These are phyloP conservation scores for Rhinolophus ferrumequinum DNA, from an alignment of 2,113 vertebrate species.

Conservation along the genomic window DNA sequence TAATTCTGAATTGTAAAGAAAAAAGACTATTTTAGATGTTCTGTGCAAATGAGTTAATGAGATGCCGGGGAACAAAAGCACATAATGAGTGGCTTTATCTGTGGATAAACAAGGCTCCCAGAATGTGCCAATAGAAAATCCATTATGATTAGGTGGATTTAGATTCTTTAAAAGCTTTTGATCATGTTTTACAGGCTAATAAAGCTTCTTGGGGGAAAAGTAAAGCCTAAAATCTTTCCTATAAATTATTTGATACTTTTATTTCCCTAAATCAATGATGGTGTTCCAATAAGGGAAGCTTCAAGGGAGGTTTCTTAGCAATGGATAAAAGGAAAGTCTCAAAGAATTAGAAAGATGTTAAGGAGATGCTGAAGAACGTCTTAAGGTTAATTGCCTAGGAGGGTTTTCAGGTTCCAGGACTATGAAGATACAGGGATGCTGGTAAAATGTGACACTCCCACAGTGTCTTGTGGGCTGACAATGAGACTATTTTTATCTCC, in stretches of 20 bases:
- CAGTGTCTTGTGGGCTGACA: not conserved
- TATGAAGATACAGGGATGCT: not conserved
- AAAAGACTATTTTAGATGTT: conserved; percentile 39
- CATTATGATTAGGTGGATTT: conserved; percentile 49
- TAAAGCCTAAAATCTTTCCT: conserved; percentile 48
- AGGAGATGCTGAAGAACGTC: conserved; percentile 15
- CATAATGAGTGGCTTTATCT: conserved; percentile 58
- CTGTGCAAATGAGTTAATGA: conserved; percentile 38
- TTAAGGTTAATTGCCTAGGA: conserved; percentile 6
- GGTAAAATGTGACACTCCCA: not conserved
- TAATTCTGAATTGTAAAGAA: conserved; percentile 51
- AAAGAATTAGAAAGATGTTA: conserved; percentile 50
- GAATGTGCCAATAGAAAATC: conserved; percentile 49
- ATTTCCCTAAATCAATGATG: conserved; percentile 43
- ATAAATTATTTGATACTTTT: conserved; percentile 64
- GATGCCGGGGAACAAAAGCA: conserved; percentile 28
- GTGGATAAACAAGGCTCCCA: conserved; percentile 37
- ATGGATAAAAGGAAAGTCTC: conserved; percentile 31
- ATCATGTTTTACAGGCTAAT: conserved; percentile 48
- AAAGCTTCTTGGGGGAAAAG: conserved; percentile 45
- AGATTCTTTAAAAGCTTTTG: conserved; percentile 40
- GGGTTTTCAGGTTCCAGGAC: not conserved
- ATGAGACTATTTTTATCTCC: not conserved
- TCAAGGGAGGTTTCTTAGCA: conserved; percentile 41
- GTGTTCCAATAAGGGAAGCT: conserved; percentile 44